A percentile compares a stretch with the other conserved stretches of the same genome.
Evolutionary conservation across 37 sponge, comb jelly and placozoan genomes (phyloP).

Genomic region (Sycon ciliatum): DNA sequence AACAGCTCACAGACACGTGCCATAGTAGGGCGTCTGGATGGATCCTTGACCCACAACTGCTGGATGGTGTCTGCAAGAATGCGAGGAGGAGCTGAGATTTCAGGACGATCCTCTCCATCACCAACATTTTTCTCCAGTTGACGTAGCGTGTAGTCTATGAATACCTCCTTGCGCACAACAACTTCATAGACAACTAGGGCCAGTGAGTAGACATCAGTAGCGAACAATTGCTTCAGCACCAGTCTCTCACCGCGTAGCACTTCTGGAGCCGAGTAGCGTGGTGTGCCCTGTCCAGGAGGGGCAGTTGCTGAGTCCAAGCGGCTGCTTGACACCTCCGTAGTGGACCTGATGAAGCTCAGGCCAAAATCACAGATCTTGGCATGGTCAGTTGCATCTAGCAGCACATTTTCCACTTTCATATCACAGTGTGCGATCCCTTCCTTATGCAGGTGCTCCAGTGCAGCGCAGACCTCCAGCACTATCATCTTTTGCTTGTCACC

Average conservation of each 20-base stretch:
- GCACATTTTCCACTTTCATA: constrained; percentile 29
- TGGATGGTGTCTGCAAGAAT: too few relatives aligned
- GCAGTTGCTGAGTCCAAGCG: neutral
- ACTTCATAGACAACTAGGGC: too few relatives aligned
- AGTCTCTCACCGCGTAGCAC: constrained; percentile 37
- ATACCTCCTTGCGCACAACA: constrained; percentile 28
- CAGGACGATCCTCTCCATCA: constrained; percentile 10
- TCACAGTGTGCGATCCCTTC: constrained; percentile 48
- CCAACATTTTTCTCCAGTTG: constrained; percentile 30
- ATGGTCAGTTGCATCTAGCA: constrained; percentile 21
- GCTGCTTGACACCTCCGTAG: constrained; percentile 14
- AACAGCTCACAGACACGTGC: too few relatives aligned
- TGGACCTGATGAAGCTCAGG: constrained; percentile 18
- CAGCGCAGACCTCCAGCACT: constrained; percentile 17
- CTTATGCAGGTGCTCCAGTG: too few relatives aligned
- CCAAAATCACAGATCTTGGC: constrained; percentile 33
- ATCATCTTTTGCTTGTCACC: constrained; percentile 20
- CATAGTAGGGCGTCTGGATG: too few relatives aligned
- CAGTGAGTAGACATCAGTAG: constrained; percentile 31
- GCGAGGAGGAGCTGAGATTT: neutral
- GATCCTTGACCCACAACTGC: too few relatives aligned
- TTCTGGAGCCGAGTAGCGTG: constrained; percentile 45
- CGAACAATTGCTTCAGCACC: neutral
- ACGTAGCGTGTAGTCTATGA: constrained; percentile 18
- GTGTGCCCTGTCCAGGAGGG: constrained; percentile 29